Evolutionary conservation across 2,888 invertebrate species (phyloP).

Genomic region (Brachypterus glaber): DNA sequence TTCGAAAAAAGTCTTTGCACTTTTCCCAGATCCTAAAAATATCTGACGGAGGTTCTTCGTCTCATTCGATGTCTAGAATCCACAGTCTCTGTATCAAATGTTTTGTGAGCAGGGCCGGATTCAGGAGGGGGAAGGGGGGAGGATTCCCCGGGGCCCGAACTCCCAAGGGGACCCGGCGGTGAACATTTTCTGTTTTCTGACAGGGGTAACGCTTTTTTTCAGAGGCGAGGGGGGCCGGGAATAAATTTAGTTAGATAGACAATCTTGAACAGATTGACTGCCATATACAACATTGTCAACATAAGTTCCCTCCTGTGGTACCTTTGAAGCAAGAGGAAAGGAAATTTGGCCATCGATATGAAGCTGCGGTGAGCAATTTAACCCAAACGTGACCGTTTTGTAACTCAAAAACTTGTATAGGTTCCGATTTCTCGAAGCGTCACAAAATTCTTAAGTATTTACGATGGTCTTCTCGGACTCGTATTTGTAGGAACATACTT

Average conservation of each 20-base stretch:
- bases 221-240: too few species aligned
- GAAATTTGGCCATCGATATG: not conserved
- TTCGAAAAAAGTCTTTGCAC: slow-evolving; percentile 5
- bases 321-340: slow-evolving; percentile 7
- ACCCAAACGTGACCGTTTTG: slow-evolving; percentile 10
- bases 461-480: too few species aligned
- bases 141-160: too few species aligned
- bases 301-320: not conserved
- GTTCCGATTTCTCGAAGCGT: slow-evolving; percentile 1
- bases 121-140: too few species aligned
- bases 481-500: too few species aligned
- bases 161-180: too few species aligned
- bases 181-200: too few species aligned
- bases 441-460: slow-evolving; percentile 10
- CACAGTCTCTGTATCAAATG: slow-evolving; percentile 19
- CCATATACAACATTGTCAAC: slow-evolving; percentile 3
- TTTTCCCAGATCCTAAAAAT: slow-evolving; percentile 9
- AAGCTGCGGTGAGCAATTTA: slow-evolving; percentile 7
- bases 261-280: not conserved
- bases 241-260: not conserved
- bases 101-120: slow-evolving; percentile 20
- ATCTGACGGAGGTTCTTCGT: slow-evolving; percentile 6
- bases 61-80: slow-evolving; percentile 12
- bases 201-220: slow-evolving; percentile 17
- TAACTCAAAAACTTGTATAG: slow-evolving; percentile 6